Evolutionary conservation across 2,113 vertebrate species (phyloP).

Genomic region (Myotis brandtii): DNA sequence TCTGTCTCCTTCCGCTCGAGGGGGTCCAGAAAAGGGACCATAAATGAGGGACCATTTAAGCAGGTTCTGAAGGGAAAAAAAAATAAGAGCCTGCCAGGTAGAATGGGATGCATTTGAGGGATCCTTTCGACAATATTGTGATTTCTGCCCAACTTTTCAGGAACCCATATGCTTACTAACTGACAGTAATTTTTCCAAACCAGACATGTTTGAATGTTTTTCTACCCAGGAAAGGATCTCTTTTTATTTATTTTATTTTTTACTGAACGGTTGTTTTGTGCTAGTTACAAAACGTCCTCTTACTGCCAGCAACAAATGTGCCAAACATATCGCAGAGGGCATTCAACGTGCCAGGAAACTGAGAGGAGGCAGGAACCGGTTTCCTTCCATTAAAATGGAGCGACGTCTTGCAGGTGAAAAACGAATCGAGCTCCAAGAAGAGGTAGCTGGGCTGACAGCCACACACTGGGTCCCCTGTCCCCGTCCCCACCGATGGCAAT

Average conservation of each 20-base stretch:
- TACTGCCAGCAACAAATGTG: slow-evolving; percentile 39
- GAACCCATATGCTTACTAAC: slow-evolving; percentile 74
- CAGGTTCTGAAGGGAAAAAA: slow-evolving; percentile 47
- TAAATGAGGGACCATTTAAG: background rate
- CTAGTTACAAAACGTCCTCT: slow-evolving; percentile 62
- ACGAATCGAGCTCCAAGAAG: background rate
- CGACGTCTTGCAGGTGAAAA: background rate
- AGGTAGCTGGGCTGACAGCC: background rate
- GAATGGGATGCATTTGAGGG: slow-evolving; percentile 52
- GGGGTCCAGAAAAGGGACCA: slow-evolving; percentile 12
- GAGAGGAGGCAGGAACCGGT: background rate
- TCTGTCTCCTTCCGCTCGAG: background rate
- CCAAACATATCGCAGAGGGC: slow-evolving; percentile 64
- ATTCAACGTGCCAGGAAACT: slow-evolving; percentile 51
- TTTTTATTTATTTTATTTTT: slow-evolving; percentile 62
- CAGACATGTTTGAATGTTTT: slow-evolving; percentile 56
- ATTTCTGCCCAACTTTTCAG: slow-evolving; percentile 71
- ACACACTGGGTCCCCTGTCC: background rate
- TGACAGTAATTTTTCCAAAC: slow-evolving; percentile 74
- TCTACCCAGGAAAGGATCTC: slow-evolving; percentile 43
- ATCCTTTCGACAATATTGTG: slow-evolving; percentile 65
- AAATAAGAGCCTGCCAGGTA: slow-evolving; percentile 61
- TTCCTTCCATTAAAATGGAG: slow-evolving; percentile 25
- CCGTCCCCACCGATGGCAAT: rapidly evolving
- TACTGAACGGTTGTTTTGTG: slow-evolving; percentile 60